phyloP scores from a whole-genome alignment of 2,888 invertebrate species.

The Malacosoma neustria region DNA sequence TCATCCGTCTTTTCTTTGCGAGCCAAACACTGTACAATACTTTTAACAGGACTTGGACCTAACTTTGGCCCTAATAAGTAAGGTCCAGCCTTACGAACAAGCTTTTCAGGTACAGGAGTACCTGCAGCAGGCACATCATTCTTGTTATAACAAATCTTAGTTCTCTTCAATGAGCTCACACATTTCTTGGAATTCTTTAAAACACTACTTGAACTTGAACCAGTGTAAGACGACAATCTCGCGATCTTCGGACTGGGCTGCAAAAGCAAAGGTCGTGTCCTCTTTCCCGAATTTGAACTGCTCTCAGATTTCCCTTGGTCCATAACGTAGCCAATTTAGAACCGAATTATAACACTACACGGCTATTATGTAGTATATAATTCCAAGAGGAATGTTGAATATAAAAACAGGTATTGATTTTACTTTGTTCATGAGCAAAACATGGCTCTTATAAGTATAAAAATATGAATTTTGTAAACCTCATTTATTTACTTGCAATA shows the following conservation, averaged over 20 bases:
- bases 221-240: constrained; percentile 44
- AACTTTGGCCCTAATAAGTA: constrained; percentile 81
- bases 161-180: constrained; percentile 32
- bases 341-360: constrained; percentile 1
- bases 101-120: constrained; percentile 66
- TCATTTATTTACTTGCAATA: constrained; percentile 32
- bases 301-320: constrained; percentile 57
- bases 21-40: constrained; percentile 84
- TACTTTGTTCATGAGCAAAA: background rate
- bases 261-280: constrained; percentile 60
- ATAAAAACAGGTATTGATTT: background rate
- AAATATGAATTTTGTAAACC: constrained; percentile 14
- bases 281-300: constrained; percentile 56
- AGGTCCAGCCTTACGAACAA: constrained; percentile 78
- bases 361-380: background rate
- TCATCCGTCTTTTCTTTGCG: constrained; percentile 80
- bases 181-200: constrained; percentile 45
- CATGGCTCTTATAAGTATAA: constrained; percentile 4
- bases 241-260: constrained; percentile 58
- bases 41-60: constrained; percentile 83
- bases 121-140: constrained; percentile 64
- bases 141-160: constrained; percentile 39
- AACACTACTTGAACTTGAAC: constrained; percentile 39
- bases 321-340: constrained; percentile 30
- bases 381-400: background rate